phyloP scores from a whole-genome alignment of 2,113 vertebrate genomes.

The Urocolius indicus region DNA sequence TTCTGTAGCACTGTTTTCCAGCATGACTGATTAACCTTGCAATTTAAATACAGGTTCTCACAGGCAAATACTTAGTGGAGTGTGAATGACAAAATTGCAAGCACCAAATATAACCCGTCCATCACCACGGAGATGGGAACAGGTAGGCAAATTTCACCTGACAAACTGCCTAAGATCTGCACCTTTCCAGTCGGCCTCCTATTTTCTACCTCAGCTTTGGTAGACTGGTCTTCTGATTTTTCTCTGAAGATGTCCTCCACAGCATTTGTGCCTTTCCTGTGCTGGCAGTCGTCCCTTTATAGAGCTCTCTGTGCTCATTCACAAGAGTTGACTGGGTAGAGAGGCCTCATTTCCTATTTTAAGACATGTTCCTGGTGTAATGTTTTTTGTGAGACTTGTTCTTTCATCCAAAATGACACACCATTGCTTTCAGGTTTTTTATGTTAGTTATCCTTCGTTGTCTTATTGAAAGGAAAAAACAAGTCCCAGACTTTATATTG shows the following conservation, averaged over 20 bases:
- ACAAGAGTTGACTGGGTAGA: background rate
- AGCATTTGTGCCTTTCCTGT: background rate
- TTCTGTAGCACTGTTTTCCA: background rate
- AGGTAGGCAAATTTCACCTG: conserved; percentile 29
- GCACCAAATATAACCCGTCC: background rate
- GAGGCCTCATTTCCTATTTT: background rate
- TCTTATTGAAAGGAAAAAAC: background rate
- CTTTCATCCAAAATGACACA: background rate
- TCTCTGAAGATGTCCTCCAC: background rate
- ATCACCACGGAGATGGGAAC: background rate
- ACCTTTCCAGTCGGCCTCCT: background rate
- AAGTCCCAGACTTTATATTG: background rate
- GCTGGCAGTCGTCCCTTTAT: background rate
- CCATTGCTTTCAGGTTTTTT: background rate
- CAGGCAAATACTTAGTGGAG: background rate
- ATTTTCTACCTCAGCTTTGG: background rate
- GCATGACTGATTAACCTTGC: background rate
- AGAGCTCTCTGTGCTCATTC: background rate
- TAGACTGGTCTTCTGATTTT: background rate
- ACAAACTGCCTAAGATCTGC: background rate
- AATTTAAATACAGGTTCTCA: background rate
- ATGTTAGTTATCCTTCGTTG: background rate
- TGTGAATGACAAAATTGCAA: background rate
- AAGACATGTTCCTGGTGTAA: background rate
- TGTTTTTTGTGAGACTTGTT: background rate